A percentile compares a stretch with the other conserved stretches of the same genome.
phyloP scores from a whole-genome alignment of 1,140 invertebrate species.

The Micrasema minimum region DNA sequence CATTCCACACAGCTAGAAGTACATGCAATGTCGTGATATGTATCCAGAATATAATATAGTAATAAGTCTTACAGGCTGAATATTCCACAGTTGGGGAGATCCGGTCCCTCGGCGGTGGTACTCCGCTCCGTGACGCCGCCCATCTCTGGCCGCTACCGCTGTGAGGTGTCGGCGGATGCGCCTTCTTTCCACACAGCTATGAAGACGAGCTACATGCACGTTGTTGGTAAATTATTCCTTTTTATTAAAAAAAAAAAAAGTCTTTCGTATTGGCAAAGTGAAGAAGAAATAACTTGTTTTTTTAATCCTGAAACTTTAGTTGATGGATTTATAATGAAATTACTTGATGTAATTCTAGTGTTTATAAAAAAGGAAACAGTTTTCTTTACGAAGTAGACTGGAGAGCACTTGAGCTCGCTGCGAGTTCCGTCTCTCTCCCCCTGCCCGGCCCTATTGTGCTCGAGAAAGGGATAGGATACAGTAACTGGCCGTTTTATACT shows the following conservation, averaged over 20 bases:
- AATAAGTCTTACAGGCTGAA: too few species aligned
- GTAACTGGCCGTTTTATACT: slow-evolving; percentile 13
- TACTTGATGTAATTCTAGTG: background rate
- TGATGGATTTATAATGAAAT: too few species aligned
- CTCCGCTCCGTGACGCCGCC: slow-evolving; percentile 78
- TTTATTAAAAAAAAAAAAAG: too few species aligned
- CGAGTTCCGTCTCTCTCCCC: too few species aligned
- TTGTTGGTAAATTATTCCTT: slow-evolving; percentile 75
- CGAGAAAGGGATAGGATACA: background rate
- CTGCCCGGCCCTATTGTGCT: too few species aligned
- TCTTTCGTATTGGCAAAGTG: too few species aligned
- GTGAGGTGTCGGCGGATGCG: slow-evolving; percentile 89
- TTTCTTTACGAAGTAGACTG: background rate
- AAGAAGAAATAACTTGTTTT: too few species aligned
- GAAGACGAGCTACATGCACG: slow-evolving; percentile 82
- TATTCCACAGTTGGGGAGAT: slow-evolving; percentile 74
- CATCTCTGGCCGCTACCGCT: slow-evolving; percentile 83
- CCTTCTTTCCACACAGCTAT: slow-evolving; percentile 87
- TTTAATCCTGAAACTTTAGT: too few species aligned
- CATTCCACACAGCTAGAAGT: too few species aligned
- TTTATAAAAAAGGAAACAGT: background rate
- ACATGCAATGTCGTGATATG: too few species aligned
- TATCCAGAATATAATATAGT: too few species aligned
- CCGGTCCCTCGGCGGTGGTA: slow-evolving; percentile 79
- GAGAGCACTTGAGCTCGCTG: too few species aligned